phyloP scores from a whole-genome alignment of 2,797 vertebrate species.

The Apogon hyalosoma region DNA sequence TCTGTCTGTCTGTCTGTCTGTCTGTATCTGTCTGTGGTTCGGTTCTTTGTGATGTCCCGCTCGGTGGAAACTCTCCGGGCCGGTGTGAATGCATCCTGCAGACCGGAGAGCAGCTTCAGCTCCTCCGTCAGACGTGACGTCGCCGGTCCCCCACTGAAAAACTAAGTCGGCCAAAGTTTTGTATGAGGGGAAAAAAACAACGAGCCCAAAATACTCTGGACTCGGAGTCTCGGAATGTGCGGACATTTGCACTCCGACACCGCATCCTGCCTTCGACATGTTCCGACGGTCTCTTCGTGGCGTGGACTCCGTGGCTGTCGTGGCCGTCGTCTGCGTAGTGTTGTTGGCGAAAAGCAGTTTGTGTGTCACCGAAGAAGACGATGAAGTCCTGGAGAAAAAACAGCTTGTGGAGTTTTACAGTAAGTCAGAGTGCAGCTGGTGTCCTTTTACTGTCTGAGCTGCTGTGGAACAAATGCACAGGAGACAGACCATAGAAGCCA shows the following conservation, averaged over 20 bases:
- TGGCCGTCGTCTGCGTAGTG: conserved; percentile 60
- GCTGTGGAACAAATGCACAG: neutral
- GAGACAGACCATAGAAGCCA: no score
- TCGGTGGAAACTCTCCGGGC: conserved; percentile 29
- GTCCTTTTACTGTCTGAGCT: neutral
- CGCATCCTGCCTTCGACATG: conserved; percentile 74
- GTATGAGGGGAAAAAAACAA: conserved; percentile 38
- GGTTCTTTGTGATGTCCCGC: conserved; percentile 1
- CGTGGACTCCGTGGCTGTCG: conserved; percentile 35
- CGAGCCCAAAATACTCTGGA: conserved; percentile 25
- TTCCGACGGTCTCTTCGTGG: conserved; percentile 32
- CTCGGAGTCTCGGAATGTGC: conserved; percentile 63
- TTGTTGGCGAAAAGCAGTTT: conserved; percentile 57
- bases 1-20: neutral
- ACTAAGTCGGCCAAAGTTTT: conserved; percentile 64
- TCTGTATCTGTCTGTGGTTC: neutral
- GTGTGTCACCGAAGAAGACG: conserved; percentile 66
- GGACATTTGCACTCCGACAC: conserved; percentile 30
- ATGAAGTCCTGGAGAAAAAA: conserved; percentile 74
- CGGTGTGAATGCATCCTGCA: conserved; percentile 54
- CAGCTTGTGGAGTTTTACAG: conserved; percentile 82
- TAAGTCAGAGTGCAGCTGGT: conserved; percentile 71
- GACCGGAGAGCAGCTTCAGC: conserved; percentile 44
- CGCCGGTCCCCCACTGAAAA: conserved; percentile 67
- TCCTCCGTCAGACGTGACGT: conserved; percentile 83